Percentiles rank a stretch among this genome's conserved stretches.
Conservation (phyloP, 2,888 invertebrate genomes). For the Agonopterix alstromeriana region DNA sequence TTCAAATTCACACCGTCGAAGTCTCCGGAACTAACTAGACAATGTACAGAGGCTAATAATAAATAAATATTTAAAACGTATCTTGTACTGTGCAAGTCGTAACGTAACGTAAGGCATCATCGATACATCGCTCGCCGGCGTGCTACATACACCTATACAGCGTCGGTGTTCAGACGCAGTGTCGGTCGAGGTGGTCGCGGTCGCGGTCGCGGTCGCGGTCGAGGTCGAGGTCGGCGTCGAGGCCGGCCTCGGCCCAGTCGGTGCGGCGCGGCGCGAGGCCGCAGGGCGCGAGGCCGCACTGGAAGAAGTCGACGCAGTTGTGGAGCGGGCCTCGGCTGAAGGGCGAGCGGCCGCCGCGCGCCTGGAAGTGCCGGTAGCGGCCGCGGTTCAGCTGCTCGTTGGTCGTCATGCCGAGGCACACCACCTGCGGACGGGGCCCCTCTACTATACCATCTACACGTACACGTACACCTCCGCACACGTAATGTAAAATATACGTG, state of each 20-base stretch:
- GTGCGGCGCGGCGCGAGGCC: slow-evolving; percentile 83
- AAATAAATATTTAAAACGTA: too few relatives aligned
- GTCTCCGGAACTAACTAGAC: too few relatives aligned
- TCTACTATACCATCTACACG: background rate
- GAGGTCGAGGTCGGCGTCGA: slow-evolving; percentile 18
- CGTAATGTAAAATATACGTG: too few relatives aligned
- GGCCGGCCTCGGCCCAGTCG: slow-evolving; percentile 78
- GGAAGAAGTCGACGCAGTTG: slow-evolving; percentile 91
- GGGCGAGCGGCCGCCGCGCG: slow-evolving; percentile 83
- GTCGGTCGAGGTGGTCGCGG: slow-evolving; percentile 2
- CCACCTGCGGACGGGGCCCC: slow-evolving; percentile 74
- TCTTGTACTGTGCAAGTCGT: too few relatives aligned
- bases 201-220: slow-evolving; percentile 14
- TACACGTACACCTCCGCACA: background rate
- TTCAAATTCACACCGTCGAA: too few relatives aligned
- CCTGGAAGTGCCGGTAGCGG: slow-evolving; percentile 87
- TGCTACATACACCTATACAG: background rate
- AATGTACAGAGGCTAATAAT: too few relatives aligned
- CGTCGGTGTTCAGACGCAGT: background rate
- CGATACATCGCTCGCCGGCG: background rate
- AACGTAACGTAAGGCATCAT: too few relatives aligned
- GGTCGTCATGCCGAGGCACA: slow-evolving; percentile 97
- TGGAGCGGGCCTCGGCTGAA: slow-evolving; percentile 89
- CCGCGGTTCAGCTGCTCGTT: slow-evolving; percentile 98
- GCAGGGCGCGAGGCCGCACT: slow-evolving; percentile 79